Evolutionary conservation across 2,888 invertebrate species (phyloP), one percentile per base, ranked within the genome.

Genomic region (Tipula helvola): DNA sequence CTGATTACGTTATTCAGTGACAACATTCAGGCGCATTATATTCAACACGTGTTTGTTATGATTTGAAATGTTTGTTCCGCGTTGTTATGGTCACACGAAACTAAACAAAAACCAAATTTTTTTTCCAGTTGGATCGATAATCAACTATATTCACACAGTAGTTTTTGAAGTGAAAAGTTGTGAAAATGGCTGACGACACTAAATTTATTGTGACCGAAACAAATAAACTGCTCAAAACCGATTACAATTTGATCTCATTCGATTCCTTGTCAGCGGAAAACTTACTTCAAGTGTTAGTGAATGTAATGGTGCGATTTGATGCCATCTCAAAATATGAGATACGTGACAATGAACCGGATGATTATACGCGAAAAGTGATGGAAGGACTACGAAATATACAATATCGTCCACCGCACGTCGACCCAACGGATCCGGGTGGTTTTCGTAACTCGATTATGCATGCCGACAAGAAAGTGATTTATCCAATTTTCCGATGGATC

Each of bases 181-280:
- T 71, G 28, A 90, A 89, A 89, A 95, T 95, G 95, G 93, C 93
- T 84, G 95, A 95, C 88, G 93, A 94, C 91, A 92, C 95, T 88
- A 95, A 95, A 91, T 94, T 93, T 89, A 93, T 95, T 88, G 94
- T 97, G 85, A 93, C 93, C 88, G 96, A 95, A 91, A 90, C 97
- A 88, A 97, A 96, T 90, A 93, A 94, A 89, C 92, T 93, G 85
- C 94, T 97, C 89, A 94, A 93, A 86, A 95, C 95, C 89, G 95
- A 94, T 89, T 96, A 95, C 89, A 97, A 96, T 90, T 91, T 97
- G 87, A 96, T 97, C 89, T 96, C 96, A 88, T 97, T 97, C 91
- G 97, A 97, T 92, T 94, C 96, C 5, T 91, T 97, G 87, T 94
- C 94, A 87, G 94, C 95, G 85, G 94, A 95, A 88, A 95, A 96